Conservation (phyloP, 2,113 vertebrate genomes). For the Forbesichthys agassizii region DNA sequence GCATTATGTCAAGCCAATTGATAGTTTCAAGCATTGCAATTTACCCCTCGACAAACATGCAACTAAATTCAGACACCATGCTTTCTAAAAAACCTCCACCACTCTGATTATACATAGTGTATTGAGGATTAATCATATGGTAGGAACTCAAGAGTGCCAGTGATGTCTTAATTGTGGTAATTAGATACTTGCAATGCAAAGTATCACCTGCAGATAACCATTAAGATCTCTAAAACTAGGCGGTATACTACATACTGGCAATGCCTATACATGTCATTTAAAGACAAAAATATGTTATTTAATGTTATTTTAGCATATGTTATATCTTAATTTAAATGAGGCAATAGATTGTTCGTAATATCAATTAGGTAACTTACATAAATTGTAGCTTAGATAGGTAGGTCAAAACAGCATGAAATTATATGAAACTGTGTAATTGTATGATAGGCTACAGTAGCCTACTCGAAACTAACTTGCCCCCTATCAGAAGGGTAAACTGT, state of each 20-base stretch:
- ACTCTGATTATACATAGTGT: slow-evolving; percentile 39
- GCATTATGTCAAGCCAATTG: slow-evolving; percentile 30
- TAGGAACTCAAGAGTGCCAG: slow-evolving; percentile 19
- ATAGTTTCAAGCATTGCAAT: slow-evolving; percentile 16
- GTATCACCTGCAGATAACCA: slow-evolving; percentile 32
- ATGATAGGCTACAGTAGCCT: background rate
- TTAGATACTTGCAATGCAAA: slow-evolving; percentile 45
- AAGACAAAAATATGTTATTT: no score
- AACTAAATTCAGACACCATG: slow-evolving; percentile 8
- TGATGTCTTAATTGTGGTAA: slow-evolving; percentile 64
- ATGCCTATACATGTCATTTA: no score
- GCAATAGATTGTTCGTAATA: no score
- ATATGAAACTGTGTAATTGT: no score
- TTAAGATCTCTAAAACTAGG: background rate
- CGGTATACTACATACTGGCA: background rate
- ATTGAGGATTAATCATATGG: slow-evolving; percentile 8
- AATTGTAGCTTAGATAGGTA: no score
- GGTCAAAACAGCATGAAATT: no score
- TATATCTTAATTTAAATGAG: no score
- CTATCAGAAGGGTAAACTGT: background rate
- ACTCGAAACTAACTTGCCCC: background rate
- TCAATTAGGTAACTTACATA: no score
- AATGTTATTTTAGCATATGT: no score
- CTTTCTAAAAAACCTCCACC: slow-evolving; percentile 21
- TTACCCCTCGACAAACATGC: slow-evolving; percentile 10